Base-by-base conservation (phyloP, 2,888 invertebrate genomes). In the Calameuta filiformis region DNA sequence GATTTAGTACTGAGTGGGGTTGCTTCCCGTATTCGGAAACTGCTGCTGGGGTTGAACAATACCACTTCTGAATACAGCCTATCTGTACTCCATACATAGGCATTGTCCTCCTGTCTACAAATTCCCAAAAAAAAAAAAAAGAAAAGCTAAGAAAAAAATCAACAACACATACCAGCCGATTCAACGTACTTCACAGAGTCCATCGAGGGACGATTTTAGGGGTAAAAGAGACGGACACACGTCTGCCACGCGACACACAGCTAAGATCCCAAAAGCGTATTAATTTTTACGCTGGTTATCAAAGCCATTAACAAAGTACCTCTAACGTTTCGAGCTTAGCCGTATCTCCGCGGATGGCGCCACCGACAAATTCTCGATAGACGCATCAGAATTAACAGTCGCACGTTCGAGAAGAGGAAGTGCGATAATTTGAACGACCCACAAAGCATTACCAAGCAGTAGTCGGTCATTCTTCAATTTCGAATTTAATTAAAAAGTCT, bases 101-200 rank as follows among this genome's bases (percentile, higher is more conserved):
- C 73, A 84, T 84, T 84, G 84, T 84, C 81, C 79, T 80, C 75
- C 78, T 83, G 81, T 83, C 84, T 84, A 80, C 83, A 80, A 83
- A 81, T 82, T 40, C 40, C 40, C 37, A 0, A 40, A 40, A 40
- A 40, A 40, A 0, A 40, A 40, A 40, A 40, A 40, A 15, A 40
- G 40, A 15, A 83, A 78, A 79, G 69, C 73, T n/a, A 35, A 40
- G 69, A 40, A 78, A 78, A 78, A 75, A 68, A 35, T 71, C 12
- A 75, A 78, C 78, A 75, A 78, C 75, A 69, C 75, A 40, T 68
- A 73, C 73, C 69, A 75, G 75, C 73, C 78, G 75, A 75, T 75
- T 68, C 75, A 75, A 77, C 75, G 69, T 35, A 31, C 15, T 68
- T 75, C 68, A 75, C 73, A 71, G 73, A n/a, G 23, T 73, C 35